Percentiles rank a stretch among this genome's conserved stretches.
phyloP scores from a whole-genome alignment of 2,113 vertebrate genomes.

The Microtus montanus region DNA sequence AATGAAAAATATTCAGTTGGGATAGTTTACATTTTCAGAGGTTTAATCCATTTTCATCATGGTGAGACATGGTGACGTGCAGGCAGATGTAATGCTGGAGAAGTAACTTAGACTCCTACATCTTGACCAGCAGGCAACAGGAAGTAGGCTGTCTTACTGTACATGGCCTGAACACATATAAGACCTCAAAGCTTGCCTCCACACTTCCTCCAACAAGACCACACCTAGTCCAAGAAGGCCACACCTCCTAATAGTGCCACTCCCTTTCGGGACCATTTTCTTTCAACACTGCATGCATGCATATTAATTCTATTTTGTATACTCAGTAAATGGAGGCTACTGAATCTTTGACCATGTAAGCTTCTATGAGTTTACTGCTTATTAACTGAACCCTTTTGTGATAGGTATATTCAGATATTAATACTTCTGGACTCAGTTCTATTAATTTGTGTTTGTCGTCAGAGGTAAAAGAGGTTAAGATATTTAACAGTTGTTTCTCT shows the following conservation, averaged over 20 bases:
- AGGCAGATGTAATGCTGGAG: background rate
- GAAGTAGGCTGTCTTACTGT: background rate
- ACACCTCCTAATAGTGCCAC: background rate
- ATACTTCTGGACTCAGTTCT: background rate
- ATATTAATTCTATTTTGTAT: background rate
- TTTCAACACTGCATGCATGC: background rate
- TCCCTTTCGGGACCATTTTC: background rate
- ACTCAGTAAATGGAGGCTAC: background rate
- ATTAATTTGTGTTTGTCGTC: background rate
- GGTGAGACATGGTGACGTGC: too few species aligned
- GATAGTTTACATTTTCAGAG: too few species aligned
- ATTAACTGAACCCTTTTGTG: background rate
- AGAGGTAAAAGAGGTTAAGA: background rate
- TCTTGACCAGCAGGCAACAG: background rate
- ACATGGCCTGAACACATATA: background rate
- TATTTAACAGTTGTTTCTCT: background rate
- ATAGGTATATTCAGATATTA: background rate
- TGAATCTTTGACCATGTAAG: background rate
- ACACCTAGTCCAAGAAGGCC: too few species aligned
- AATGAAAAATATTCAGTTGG: too few species aligned
- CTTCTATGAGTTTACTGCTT: background rate
- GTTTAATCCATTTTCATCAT: too few species aligned
- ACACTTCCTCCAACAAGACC: background rate
- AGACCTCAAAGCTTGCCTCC: background rate
- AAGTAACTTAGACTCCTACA: background rate